phyloP scores from a whole-genome alignment of 1,140 invertebrate genomes.

The Copidosoma floridanum region DNA sequence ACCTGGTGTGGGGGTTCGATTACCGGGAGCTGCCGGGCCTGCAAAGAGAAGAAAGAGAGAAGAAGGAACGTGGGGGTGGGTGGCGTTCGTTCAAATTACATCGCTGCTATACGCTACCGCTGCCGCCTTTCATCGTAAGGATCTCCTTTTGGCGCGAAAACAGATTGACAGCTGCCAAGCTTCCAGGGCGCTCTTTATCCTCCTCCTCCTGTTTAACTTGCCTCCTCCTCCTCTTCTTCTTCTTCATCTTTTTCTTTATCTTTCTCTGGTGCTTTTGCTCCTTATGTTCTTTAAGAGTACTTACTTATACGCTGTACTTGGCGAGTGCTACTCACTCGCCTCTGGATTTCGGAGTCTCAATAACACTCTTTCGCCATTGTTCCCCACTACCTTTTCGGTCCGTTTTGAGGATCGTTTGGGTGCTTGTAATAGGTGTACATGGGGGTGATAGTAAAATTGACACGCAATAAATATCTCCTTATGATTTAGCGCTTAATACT shows the following conservation, averaged over 20 bases:
- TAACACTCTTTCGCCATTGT: too few species aligned
- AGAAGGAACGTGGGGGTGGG: constrained; percentile 10
- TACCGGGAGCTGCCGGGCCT: not conserved
- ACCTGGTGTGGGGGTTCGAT: constrained; percentile 31
- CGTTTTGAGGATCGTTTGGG: too few species aligned
- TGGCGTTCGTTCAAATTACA: constrained; percentile 27
- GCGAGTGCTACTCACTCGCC: too few species aligned
- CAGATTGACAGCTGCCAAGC: constrained; percentile 39
- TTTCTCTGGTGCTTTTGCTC: too few species aligned
- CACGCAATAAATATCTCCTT: too few species aligned
- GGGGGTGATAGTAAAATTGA: too few species aligned
- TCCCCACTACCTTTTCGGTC: too few species aligned
- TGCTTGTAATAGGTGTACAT: too few species aligned
- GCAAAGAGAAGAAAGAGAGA: not conserved
- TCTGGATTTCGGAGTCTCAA: too few species aligned
- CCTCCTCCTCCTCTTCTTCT: not conserved
- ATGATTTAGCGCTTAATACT: too few species aligned
- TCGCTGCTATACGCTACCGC: too few species aligned
- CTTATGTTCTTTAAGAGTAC: not conserved
- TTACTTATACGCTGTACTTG: not conserved
- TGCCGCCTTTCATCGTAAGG: constrained; percentile 29
- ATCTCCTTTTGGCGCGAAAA: constrained; percentile 33
- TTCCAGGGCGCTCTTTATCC: constrained; percentile 3
- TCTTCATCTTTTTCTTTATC: not conserved
- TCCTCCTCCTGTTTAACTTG: not conserved